These are phyloP conservation scores for Nephrotoma appendiculata DNA, from an alignment of 2,888 invertebrate species.

Conservation along the genomic window DNA sequence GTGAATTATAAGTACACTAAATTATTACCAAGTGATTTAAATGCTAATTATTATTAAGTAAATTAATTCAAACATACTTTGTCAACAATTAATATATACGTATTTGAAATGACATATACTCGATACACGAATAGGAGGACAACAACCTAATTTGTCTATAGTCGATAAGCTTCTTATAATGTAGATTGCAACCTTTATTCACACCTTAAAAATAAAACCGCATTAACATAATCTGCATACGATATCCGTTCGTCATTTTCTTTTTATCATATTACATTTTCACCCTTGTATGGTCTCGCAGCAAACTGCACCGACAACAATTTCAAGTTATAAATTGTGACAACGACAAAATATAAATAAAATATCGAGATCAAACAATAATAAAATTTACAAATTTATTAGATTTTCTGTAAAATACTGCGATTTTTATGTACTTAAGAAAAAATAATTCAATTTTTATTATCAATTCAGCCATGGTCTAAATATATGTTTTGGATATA, in stretches of 20 bases:
- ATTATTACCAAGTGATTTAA: no score
- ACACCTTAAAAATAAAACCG: not conserved
- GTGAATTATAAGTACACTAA: no score
- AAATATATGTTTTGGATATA: conserved; percentile 1
- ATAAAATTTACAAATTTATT: not conserved
- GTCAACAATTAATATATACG: no score
- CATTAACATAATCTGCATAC: not conserved
- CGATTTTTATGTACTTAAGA: not conserved
- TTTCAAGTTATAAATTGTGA: not conserved
- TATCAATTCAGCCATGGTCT: conserved; percentile 4
- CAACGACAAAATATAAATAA: not conserved
- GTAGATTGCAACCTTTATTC: not conserved
- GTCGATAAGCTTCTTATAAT: not conserved
- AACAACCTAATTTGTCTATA: no score
- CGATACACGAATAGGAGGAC: no score
- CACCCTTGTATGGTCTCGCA: not conserved
- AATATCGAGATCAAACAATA: not conserved
- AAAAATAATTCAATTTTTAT: not conserved
- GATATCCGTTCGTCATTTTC: not conserved
- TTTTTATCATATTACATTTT: not conserved
- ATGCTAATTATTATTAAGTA: no score
- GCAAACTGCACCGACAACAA: not conserved
- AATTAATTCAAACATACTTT: no score
- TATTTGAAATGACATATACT: no score
- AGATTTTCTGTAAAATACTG: not conserved